These are phyloP conservation scores for Myrmophylax atrothorax DNA, from an alignment of 2,113 vertebrate species.

Conservation along the genomic window DNA sequence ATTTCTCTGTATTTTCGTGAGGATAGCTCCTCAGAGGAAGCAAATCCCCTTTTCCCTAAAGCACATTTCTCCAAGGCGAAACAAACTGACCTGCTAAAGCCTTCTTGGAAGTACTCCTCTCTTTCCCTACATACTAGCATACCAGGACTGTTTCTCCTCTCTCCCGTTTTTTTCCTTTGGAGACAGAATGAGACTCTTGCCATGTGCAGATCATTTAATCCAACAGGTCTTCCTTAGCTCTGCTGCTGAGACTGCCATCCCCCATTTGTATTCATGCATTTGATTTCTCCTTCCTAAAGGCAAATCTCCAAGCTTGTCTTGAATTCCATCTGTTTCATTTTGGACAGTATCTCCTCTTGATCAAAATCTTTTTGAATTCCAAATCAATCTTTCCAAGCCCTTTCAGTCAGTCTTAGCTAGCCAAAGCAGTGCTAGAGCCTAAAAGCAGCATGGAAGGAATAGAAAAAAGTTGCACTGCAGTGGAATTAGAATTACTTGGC, in stretches of 20 bases:
- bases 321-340: slow-evolving; percentile 3
- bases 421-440: not conserved
- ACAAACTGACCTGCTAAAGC: not conserved
- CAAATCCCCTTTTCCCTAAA: not conserved
- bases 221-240: not conserved
- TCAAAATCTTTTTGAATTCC: slow-evolving; percentile 24
- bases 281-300: slow-evolving; percentile 8
- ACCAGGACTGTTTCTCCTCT: not conserved
- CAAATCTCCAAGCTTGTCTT: not conserved
- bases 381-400: not conserved
- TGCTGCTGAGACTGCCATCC: not conserved
- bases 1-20: not conserved
- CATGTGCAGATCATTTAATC: not conserved
- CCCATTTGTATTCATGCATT: not conserved
- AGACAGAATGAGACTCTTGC: not conserved
- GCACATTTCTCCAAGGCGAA: not conserved
- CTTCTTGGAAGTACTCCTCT: not conserved
- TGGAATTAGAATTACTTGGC: not conserved
- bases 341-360: not conserved
- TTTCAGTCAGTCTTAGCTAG: not conserved
- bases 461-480: not conserved
- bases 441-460: not conserved
- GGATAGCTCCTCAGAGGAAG: not conserved
- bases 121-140: not conserved
- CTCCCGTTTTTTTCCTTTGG: not conserved